A percentile compares a stretch with the other conserved stretches of the same genome.
Conservation (phyloP, 2,888 invertebrate species). For the Tanytarsus gracilentus region DNA sequence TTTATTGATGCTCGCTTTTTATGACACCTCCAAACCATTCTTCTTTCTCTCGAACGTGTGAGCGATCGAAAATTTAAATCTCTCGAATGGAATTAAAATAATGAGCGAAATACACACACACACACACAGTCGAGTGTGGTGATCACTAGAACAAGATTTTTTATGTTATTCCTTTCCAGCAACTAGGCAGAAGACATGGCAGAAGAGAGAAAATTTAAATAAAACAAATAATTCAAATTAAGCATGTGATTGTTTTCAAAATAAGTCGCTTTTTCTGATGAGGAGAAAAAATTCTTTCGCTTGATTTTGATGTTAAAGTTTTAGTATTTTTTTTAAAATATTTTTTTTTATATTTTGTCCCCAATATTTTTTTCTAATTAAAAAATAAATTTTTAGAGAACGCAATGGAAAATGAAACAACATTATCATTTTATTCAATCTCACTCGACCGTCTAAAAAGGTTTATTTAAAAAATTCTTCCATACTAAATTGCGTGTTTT, state of each 20-base stretch:
- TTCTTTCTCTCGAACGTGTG: neutral
- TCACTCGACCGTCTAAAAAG: too few species aligned
- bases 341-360: too few species aligned
- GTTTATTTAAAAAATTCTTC: too few species aligned
- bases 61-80: neutral
- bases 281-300: too few species aligned
- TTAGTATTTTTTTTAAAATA: neutral
- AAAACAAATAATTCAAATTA: constrained; percentile 3
- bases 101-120: constrained; percentile 6
- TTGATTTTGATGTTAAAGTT: neutral
- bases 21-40: neutral
- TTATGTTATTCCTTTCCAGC: neutral
- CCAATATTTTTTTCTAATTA: too few species aligned
- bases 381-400: too few species aligned
- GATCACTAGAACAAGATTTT: neutral
- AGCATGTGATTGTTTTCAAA: neutral
- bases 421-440: too few species aligned
- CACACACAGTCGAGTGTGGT: too few species aligned
- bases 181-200: neutral
- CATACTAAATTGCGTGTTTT: neutral
- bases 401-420: too few species aligned
- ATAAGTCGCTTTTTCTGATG: neutral
- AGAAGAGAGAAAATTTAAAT: constrained; percentile 9
- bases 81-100: constrained; percentile 8
- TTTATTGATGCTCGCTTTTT: neutral